Percentiles rank a stretch among this genome's conserved stretches.
Evolutionary conservation across 2,888 invertebrate species (phyloP).

Genomic region (Agrochola litura): DNA sequence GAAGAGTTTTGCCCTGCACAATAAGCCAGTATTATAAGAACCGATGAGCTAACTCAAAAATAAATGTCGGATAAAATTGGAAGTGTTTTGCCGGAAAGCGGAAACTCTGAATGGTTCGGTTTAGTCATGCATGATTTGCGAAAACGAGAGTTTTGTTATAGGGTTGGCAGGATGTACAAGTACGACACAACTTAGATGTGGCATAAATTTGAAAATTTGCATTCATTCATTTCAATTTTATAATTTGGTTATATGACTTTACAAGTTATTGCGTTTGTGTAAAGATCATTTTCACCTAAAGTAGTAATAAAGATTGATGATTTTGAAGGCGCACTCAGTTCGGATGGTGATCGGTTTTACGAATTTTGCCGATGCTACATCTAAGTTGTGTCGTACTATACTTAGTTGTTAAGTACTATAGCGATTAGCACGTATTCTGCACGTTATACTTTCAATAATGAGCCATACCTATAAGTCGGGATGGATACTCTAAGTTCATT

Average conservation of each 20-base stretch:
- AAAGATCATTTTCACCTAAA: no score
- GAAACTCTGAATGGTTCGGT: conserved; percentile 22
- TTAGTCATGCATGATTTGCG: conserved; percentile 46
- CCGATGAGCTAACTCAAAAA: conserved; percentile 3
- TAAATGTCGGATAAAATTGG: conserved; percentile 33
- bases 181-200: no score
- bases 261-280: no score
- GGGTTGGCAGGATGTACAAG: no score
- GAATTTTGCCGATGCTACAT: no score
- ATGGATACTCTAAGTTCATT: not conserved
- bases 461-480: not conserved
- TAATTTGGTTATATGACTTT: no score
- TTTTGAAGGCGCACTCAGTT: no score
- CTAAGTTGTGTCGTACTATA: no score
- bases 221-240: no score
- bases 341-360: no score
- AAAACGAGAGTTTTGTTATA: conserved; percentile 32
- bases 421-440: not conserved
- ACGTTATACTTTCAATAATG: not conserved
- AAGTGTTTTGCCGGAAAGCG: conserved; percentile 47
- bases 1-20: not conserved
- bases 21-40: not conserved
- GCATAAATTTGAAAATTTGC: no score
- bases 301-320: no score
- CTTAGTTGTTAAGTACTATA: not conserved